Conservation (phyloP, 2,888 invertebrate species). For the Idaea dimidiata region DNA sequence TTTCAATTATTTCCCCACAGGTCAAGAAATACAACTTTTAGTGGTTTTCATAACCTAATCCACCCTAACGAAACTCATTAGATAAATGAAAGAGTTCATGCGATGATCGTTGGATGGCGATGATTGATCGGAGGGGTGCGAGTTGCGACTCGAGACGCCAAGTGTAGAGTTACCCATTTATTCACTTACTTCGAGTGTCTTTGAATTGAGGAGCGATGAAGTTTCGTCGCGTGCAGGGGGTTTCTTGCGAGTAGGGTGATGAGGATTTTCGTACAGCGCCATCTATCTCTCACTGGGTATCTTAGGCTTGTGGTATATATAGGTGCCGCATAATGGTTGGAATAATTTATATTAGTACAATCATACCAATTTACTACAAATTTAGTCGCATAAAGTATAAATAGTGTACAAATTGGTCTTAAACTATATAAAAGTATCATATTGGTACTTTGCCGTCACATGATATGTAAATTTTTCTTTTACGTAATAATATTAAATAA, state of each 20-base stretch:
- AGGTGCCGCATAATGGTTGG: too few species aligned
- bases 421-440: too few species aligned
- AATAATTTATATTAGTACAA: too few species aligned
- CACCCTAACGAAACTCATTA: conserved; percentile 59
- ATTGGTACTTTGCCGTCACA: too few species aligned
- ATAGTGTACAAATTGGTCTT: too few species aligned
- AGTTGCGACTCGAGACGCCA: conserved; percentile 17
- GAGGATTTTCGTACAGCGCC: not conserved
- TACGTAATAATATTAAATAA: too few species aligned
- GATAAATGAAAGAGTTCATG: conserved; percentile 76
- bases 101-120: conserved; percentile 27
- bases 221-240: not conserved
- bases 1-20: too few species aligned
- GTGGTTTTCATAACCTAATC: conserved; percentile 2
- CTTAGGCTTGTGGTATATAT: too few species aligned
- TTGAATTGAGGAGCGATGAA: conserved; percentile 20
- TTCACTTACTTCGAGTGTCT: conserved; percentile 31
- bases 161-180: conserved; percentile 33
- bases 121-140: conserved; percentile 55
- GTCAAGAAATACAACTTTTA: not conserved
- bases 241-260: not conserved
- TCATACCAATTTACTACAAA: too few species aligned
- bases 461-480: too few species aligned
- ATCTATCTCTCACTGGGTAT: not conserved
- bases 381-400: too few species aligned